Percentiles rank a stretch among this genome's conserved stretches.
phyloP scores from a whole-genome alignment of 2,113 vertebrate genomes.

The Upupa epops region DNA sequence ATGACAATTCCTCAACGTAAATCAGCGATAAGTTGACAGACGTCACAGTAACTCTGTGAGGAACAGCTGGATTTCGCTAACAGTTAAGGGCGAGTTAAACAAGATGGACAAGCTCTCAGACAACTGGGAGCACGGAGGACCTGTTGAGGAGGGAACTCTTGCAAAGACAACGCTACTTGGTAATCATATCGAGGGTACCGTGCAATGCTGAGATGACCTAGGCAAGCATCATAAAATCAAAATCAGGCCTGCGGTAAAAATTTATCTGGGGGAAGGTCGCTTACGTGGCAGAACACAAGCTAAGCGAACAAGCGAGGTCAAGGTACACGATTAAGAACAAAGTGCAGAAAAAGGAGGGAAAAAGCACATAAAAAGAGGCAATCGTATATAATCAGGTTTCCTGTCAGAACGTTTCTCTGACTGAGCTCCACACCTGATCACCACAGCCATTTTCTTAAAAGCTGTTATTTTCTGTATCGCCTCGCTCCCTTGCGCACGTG shows the following conservation, averaged over 20 bases:
- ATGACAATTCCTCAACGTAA: neutral
- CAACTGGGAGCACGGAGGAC: neutral
- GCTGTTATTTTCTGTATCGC: neutral
- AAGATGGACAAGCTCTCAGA: neutral
- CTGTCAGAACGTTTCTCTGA: neutral
- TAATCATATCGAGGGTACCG: neutral
- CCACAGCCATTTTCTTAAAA: neutral
- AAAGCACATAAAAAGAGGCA: neutral
- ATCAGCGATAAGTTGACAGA: neutral
- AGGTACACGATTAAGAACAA: neutral
- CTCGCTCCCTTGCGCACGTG: rapidly evolving
- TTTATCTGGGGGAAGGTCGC: neutral
- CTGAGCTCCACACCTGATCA: neutral
- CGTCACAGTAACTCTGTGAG: neutral
- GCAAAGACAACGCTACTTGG: neutral
- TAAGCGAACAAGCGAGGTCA: neutral
- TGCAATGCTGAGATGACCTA: neutral
- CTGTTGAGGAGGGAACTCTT: neutral
- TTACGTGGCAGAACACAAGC: neutral
- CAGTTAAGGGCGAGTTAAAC: neutral
- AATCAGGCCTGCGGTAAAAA: neutral
- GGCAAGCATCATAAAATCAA: neutral
- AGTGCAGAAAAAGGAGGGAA: neutral
- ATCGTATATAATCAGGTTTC: neutral
- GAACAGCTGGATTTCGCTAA: neutral